A percentile compares a stretch with the other conserved stretches of the same genome.
These are phyloP conservation scores for Drosophila prosaltans DNA, from an alignment of 1,140 invertebrate species.

Conservation along the genomic window DNA sequence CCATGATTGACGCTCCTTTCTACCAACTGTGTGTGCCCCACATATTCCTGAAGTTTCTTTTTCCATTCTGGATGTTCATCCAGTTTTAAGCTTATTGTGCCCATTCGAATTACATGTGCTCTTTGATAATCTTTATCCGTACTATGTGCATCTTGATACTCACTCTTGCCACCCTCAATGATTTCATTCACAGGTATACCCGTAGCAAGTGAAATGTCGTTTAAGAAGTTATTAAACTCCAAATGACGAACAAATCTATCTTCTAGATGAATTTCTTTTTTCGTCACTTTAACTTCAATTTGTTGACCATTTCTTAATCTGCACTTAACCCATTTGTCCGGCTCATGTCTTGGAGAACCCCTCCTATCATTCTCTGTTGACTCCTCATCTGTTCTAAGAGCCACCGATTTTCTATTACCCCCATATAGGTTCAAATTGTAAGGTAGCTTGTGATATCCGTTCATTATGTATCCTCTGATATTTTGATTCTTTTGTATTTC, in stretches of 20 bases:
- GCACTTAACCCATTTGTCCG: background rate
- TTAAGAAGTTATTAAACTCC: too few relatives aligned
- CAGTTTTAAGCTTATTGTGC: background rate
- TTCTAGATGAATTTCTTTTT: background rate
- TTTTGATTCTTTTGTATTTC: background rate
- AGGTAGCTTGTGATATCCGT: background rate
- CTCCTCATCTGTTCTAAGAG: background rate
- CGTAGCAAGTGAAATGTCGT: background rate
- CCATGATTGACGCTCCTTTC: background rate
- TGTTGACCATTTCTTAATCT: background rate
- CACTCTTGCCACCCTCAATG: background rate
- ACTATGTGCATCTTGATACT: slow-evolving; percentile 6
- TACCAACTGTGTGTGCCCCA: background rate
- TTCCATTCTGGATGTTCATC: background rate
- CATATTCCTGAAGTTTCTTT: background rate
- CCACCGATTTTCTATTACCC: background rate
- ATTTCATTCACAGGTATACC: background rate
- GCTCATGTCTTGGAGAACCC: background rate
- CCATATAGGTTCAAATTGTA: background rate
- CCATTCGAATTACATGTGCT: background rate
- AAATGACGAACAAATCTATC: background rate
- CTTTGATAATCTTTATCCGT: background rate
- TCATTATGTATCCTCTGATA: background rate
- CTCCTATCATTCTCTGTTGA: background rate
- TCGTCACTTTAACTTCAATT: background rate